Evolutionary conservation across 2,797 vertebrate species (phyloP).

Genomic region (Pempheris klunzingeri): DNA sequence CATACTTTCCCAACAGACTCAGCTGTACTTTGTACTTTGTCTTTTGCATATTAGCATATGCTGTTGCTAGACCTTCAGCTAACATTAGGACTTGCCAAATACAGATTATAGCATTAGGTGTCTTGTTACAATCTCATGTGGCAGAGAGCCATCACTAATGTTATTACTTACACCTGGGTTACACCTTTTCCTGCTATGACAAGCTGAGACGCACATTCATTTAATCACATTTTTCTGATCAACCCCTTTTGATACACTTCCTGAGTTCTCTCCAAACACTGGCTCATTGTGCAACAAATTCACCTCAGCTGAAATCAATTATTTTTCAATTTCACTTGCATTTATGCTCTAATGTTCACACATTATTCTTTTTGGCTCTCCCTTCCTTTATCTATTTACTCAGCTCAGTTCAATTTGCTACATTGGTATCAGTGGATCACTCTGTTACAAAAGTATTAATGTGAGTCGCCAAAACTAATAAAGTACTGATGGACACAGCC

Average conservation of each 20-base stretch:
- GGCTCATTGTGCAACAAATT: not conserved
- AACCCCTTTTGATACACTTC: not conserved
- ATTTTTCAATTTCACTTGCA: not conserved
- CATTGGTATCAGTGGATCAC: slow-evolving; percentile 15
- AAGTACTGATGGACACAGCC: not conserved
- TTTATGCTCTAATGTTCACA: not conserved
- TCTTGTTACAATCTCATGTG: not conserved
- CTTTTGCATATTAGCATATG: rapidly evolving
- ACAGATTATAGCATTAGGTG: not conserved
- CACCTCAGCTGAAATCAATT: slow-evolving; percentile 5
- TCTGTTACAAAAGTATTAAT: not conserved
- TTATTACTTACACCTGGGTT: slow-evolving; percentile 19
- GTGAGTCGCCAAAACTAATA: slow-evolving; percentile 6
- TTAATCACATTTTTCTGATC: slow-evolving; percentile 10
- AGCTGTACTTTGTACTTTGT: not conserved
- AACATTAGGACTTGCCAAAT: not conserved
- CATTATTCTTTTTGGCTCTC: not conserved
- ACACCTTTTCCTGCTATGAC: slow-evolving; percentile 1
- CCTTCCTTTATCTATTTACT: not conserved
- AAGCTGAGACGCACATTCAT: not conserved
- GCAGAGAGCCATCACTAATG: slow-evolving; percentile 15
- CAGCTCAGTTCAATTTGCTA: slow-evolving; percentile 16
- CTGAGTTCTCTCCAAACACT: not conserved
- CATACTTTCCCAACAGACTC: not conserved
- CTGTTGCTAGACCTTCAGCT: not conserved